A percentile compares a stretch with the other conserved stretches of the same genome.
phyloP scores from a whole-genome alignment of 1,140 invertebrate species.

The Megathymus violae region DNA sequence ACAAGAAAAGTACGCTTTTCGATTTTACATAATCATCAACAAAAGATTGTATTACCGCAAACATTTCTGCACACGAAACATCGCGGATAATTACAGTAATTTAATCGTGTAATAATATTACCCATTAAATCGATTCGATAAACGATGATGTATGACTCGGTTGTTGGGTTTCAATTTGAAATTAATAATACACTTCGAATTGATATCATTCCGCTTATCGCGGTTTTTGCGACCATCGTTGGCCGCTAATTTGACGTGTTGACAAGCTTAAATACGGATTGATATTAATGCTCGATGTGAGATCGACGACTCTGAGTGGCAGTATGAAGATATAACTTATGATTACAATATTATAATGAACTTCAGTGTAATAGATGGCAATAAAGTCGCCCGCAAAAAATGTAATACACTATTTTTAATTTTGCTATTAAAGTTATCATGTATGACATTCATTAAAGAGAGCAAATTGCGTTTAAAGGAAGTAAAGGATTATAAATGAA shows the following conservation, averaged over 20 bases:
- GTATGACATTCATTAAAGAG: neutral
- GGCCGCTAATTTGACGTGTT: conserved; percentile 34
- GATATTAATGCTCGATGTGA: conserved; percentile 10
- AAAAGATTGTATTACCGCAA: neutral
- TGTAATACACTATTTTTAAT: conserved; percentile 14
- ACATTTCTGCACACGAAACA: conserved; percentile 4
- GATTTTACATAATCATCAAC: neutral
- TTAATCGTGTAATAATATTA: conserved; percentile 2
- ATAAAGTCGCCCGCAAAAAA: conserved; percentile 28
- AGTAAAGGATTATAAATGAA: neutral
- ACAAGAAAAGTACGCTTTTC: too few species aligned
- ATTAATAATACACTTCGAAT: conserved; percentile 21
- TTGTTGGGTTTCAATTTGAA: conserved; percentile 27
- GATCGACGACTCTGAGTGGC: conserved; percentile 27
- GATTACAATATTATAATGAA: conserved; percentile 27
- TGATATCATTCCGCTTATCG: conserved; percentile 28
- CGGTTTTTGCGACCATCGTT: conserved; percentile 29
- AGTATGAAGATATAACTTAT: conserved; percentile 18
- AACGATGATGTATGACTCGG: conserved; percentile 14
- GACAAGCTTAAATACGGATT: conserved; percentile 25
- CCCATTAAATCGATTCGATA: conserved; percentile 25
- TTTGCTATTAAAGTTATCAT: conserved; percentile 1
- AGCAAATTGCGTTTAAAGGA: neutral
- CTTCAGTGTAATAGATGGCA: conserved; percentile 27
- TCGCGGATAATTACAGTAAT: conserved; percentile 5